A percentile compares a stretch with the other conserved stretches of the same genome.
phyloP scores from a whole-genome alignment of 2,888 invertebrate species.

The Sinelater perroti region DNA sequence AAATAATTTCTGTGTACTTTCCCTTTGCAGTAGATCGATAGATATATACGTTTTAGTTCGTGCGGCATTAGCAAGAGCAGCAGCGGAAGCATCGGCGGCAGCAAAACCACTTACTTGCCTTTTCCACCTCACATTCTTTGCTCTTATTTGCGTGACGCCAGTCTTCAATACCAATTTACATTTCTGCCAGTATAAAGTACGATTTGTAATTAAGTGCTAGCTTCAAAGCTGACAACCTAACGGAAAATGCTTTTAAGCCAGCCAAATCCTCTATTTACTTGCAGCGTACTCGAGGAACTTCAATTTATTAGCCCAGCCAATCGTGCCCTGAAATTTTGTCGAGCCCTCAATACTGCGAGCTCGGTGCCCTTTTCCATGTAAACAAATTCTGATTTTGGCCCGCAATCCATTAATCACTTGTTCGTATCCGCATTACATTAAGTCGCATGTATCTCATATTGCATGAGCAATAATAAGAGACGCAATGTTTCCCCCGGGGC shows the following conservation, averaged over 20 bases:
- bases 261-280: constrained; percentile 17
- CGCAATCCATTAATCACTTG: constrained; percentile 12
- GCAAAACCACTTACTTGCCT: constrained; percentile 14
- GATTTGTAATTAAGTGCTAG: constrained; percentile 27
- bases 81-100: too few species aligned
- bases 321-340: not conserved
- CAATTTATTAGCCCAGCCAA: constrained; percentile 15
- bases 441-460: constrained; percentile 2
- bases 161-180: constrained; percentile 27
- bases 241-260: constrained; percentile 28
- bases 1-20: too few species aligned
- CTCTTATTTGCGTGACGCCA: constrained; percentile 18
- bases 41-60: too few species aligned
- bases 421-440: not conserved
- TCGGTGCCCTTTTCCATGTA: too few species aligned
- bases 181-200: constrained; percentile 22
- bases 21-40: too few species aligned
- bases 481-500: not conserved
- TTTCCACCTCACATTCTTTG: constrained; percentile 17
- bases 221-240: constrained; percentile 27
- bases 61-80: too few species aligned
- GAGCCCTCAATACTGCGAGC: too few species aligned
- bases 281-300: constrained; percentile 10
- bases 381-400: too few species aligned
- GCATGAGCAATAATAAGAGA: constrained; percentile 13